Evolutionary conservation across 2,113 vertebrate species (phyloP), one percentile per base, ranked within the genome.

Genomic region (Anguilla japonica): DNA sequence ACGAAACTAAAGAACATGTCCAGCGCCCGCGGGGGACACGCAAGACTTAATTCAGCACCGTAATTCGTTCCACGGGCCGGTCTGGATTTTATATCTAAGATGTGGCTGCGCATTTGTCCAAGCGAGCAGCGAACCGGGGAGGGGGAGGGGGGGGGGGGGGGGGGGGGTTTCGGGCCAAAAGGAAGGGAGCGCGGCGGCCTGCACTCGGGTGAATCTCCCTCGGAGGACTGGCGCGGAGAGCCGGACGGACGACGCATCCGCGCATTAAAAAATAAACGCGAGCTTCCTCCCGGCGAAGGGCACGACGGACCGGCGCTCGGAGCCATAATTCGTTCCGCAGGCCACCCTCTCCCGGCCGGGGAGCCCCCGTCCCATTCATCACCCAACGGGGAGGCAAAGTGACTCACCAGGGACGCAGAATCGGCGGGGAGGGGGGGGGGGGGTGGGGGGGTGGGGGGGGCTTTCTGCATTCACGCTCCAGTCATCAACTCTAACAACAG

Each of bases 391-490:
- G 90, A 92, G 91, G 79, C 87, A 91, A 89, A 86, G 83, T 91
- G 89, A 89, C 90, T 90, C 92, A 90, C 89, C 87, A 87, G 91
- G 92, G 90, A 5, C 88, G 84, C 15, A 79, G 80, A 89, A 92
- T 92, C 92, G 92, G 91, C 90, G 87, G 83, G 46, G 75, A 88
- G 60, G 53, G 78, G 88, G 88, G 82, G 89, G 92, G 92, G 84
- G 75, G 88, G 60, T 89, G 83, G 15, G 80, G 34, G 34, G 34
- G 92, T 91, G 90, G 87, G 83, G 46, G 53, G 78, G 88, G 88
- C 86, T 90, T 90, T 93, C 92, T 91, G 93, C 91, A 94, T 94
- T 92, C 87, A 90, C 89, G 84, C 91, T 90, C 88, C 43, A 92
- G 90, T 87, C 91, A 92, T 91, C 89, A 91, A 89, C 84, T 88